These are phyloP conservation scores for Raja brachyura DNA, from an alignment of 2,113 vertebrate genomes.

Conservation along the genomic window DNA sequence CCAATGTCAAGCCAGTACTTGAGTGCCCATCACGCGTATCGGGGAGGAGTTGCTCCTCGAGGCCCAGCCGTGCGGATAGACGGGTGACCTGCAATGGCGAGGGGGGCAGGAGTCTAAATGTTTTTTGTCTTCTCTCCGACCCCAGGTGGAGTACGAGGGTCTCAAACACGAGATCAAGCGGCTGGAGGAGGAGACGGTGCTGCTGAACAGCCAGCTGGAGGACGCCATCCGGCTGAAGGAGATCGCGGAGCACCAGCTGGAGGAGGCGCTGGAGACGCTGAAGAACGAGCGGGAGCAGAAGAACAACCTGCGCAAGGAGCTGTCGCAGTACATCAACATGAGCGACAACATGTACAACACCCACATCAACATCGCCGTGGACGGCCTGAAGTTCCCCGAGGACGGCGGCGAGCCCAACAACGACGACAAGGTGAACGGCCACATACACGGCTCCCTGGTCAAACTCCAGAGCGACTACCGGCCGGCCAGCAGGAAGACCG, in stretches of 20 bases:
- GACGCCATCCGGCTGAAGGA: slow-evolving; percentile 90
- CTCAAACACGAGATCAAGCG: slow-evolving; percentile 97
- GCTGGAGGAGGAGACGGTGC: slow-evolving; percentile 87
- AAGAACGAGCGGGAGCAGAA: slow-evolving; percentile 94
- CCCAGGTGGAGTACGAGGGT: slow-evolving; percentile 93
- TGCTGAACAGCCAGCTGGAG: slow-evolving; percentile 93
- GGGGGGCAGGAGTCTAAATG: slow-evolving; percentile 52
- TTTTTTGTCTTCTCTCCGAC: slow-evolving; percentile 54
- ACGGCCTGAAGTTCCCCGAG: slow-evolving; percentile 81
- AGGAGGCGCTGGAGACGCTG: slow-evolving; percentile 87
- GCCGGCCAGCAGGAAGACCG: slow-evolving; percentile 67
- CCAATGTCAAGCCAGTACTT: not conserved
- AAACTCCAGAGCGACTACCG: slow-evolving; percentile 78
- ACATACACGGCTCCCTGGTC: slow-evolving; percentile 58
- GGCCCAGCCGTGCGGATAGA: not conserved
- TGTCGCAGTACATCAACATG: slow-evolving; percentile 83
- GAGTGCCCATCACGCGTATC: not conserved
- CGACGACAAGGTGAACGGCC: slow-evolving; percentile 76
- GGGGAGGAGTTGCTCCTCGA: not conserved
- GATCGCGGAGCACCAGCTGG: slow-evolving; percentile 84
- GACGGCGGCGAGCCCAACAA: slow-evolving; percentile 68
- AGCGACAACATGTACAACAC: slow-evolving; percentile 80
- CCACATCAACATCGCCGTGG: slow-evolving; percentile 82
- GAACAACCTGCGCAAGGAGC: slow-evolving; percentile 87
- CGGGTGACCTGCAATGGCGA: not conserved